Evolutionary conservation across 2,888 invertebrate genomes (phyloP), one percentile per base, ranked within the genome.

Genomic region (Diarsia dahlii): DNA sequence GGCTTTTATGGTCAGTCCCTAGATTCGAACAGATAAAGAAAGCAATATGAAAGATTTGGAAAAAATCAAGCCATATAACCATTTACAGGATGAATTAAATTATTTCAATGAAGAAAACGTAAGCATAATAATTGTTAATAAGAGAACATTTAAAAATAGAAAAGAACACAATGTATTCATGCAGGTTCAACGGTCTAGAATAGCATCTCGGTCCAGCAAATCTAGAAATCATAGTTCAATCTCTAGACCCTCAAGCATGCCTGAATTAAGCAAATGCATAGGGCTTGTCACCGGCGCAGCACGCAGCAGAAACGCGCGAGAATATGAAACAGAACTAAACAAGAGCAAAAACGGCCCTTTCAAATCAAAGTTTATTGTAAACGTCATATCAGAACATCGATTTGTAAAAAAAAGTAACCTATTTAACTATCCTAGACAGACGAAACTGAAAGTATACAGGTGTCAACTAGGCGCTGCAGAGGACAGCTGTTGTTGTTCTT

Each of bases 401-500:
- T 66, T 65, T 45, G 62, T 48, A 3, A 20, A 71, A 50, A 18
- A 34, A 10, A 5, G 68, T 8, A 71, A 79, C 48, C 70, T 67
- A 23, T 75, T 54, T 52, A 46, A 68, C n/a, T 80, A 75, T 62
- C 52, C 67, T 2, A 54, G 23, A 54, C 70, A 69, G 45, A 66
- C 64, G 18, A 86, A 73, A 18, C 76, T 64, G 2, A 84, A 71
- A 74, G 45, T 84, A 45, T 86, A 71, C 34, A 80, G 87, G 56
- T 84, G 84, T 45, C 75, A 80, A 52, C 3, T 76, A 13, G 65
- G n/a, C 5, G 1, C 50, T 63, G 1, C 6, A 12, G 46, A 76
- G 1, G 84, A 84, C 1, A 28, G 82, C 69, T 94, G 88, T 74
- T 84, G 84, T 62, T 84, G 87, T 65, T 65, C 82, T 23, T 84